These are phyloP conservation scores for Sinocyclocheilus anophthalmus DNA, from an alignment of 2,113 vertebrate genomes.

Conservation along the genomic window DNA sequence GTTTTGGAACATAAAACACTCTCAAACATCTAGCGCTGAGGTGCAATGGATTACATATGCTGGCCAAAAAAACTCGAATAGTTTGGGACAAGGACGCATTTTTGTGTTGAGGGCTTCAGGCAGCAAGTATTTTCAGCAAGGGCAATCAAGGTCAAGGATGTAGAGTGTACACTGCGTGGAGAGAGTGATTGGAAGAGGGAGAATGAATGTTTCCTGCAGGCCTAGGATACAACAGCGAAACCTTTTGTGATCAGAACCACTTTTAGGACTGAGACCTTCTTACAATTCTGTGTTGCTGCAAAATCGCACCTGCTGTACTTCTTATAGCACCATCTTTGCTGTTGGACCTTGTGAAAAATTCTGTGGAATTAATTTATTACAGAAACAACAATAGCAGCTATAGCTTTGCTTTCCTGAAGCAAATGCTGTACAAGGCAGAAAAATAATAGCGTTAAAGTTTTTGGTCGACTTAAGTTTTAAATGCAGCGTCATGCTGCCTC, in stretches of 20 bases:
- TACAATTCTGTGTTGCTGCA: background rate
- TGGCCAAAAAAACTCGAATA: background rate
- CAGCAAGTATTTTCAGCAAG: conserved; percentile 32
- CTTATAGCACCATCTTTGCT: background rate
- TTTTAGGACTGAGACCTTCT: background rate
- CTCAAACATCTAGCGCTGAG: background rate
- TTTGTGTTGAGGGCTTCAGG: conserved; percentile 31
- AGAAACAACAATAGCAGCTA: background rate
- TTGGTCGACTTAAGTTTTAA: background rate
- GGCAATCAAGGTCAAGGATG: conserved; percentile 44
- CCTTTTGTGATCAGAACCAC: background rate
- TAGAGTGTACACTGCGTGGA: background rate
- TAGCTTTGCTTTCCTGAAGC: background rate
- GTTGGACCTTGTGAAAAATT: background rate
- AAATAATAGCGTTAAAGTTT: background rate
- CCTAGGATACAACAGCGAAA: background rate
- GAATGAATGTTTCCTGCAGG: conserved; percentile 4
- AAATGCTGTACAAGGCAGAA: background rate
- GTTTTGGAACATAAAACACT: background rate
- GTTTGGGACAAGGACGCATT: conserved; percentile 37
- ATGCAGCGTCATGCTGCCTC: background rate
- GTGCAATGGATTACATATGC: conserved; percentile 3
- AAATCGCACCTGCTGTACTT: background rate
- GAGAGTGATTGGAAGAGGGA: background rate
- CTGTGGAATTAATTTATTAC: background rate